Evolutionary conservation across 2,888 invertebrate genomes (phyloP).

Genomic region (Aradus depressus): DNA sequence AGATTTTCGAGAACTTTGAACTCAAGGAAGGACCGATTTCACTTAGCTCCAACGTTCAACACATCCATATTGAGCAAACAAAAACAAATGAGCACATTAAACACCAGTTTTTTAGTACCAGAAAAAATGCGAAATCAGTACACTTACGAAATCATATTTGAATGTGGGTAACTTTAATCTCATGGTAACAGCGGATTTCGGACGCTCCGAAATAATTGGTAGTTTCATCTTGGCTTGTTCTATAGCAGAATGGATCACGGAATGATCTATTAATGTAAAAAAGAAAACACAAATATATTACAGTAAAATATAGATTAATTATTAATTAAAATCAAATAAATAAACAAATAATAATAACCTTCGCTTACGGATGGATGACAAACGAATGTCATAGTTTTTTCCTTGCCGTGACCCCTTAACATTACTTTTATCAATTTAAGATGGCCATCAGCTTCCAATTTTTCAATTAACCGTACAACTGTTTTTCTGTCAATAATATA

Average conservation of each 20-base stretch:
- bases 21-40: too few species aligned
- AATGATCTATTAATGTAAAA: constrained; percentile 36
- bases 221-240: constrained; percentile 51
- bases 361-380: constrained; percentile 41
- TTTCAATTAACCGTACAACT: constrained; percentile 46
- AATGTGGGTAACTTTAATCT: constrained; percentile 1
- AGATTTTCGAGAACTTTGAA: too few species aligned
- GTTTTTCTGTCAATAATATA: constrained; percentile 54
- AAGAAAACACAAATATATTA: not conserved
- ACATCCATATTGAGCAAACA: too few species aligned
- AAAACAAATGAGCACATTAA: too few species aligned
- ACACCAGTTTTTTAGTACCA: too few species aligned
- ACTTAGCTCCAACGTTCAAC: too few species aligned
- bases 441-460: constrained; percentile 46
- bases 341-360: constrained; percentile 26
- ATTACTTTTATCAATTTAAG: constrained; percentile 43
- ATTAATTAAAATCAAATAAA: constrained; percentile 30
- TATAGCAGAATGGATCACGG: constrained; percentile 45
- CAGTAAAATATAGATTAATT: not conserved
- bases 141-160: constrained; percentile 19
- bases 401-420: constrained; percentile 39
- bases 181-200: constrained; percentile 3
- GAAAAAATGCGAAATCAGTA: not conserved
- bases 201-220: constrained; percentile 33
- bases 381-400: constrained; percentile 42